phyloP scores from a whole-genome alignment of 1,140 invertebrate genomes.

The Melitaea cinxia region DNA sequence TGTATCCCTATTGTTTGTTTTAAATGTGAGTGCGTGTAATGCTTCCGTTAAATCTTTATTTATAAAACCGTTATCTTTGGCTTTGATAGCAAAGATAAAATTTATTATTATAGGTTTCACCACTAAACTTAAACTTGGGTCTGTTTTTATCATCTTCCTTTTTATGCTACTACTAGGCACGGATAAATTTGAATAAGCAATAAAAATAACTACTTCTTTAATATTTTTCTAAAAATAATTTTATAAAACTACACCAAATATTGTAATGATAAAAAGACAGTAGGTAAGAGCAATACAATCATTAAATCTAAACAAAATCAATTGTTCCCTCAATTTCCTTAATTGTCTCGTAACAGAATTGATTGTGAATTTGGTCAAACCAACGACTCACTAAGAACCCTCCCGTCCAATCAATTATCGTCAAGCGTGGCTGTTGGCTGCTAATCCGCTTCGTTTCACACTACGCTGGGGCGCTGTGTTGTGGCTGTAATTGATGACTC shows the following conservation, averaged over 20 bases:
- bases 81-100: too few species aligned
- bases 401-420: conserved; percentile 19
- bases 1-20: conserved; percentile 16
- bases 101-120: too few species aligned
- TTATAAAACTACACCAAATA: too few species aligned
- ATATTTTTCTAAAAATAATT: too few species aligned
- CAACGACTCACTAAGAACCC: neutral
- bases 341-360: neutral
- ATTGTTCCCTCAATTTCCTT: neutral
- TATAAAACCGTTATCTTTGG: neutral
- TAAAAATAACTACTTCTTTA: too few species aligned
- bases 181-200: too few species aligned
- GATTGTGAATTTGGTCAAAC: conserved; percentile 1
- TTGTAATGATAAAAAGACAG: too few species aligned
- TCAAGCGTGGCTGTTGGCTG: conserved; percentile 17
- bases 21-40: neutral
- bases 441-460: conserved; percentile 23
- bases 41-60: neutral
- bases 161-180: too few species aligned
- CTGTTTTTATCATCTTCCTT: too few species aligned
- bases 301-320: neutral
- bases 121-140: too few species aligned
- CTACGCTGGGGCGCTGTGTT: conserved; percentile 15
- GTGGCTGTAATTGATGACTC: conserved; percentile 14
- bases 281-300: neutral